Conservation (phyloP, 1,140 invertebrate genomes). For the Zaprionus kolodkinae region DNA sequence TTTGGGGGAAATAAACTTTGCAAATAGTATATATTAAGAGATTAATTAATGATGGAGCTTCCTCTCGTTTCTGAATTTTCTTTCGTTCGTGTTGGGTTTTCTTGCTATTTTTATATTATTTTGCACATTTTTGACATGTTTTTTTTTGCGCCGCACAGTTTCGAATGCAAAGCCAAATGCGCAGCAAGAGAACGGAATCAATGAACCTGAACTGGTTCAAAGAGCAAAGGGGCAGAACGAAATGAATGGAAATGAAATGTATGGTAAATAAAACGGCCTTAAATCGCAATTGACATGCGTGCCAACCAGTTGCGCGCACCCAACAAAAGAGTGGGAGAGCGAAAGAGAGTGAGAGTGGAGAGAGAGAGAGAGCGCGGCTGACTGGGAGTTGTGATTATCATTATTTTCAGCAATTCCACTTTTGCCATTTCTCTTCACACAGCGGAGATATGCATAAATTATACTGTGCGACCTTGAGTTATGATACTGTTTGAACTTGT, state of each 20-base stretch:
- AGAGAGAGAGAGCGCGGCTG: slow-evolving; percentile 1
- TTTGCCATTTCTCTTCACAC: slow-evolving; percentile 7
- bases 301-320: slow-evolving; percentile 23
- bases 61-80: not conserved
- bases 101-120: slow-evolving; percentile 20
- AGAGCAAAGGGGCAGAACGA: slow-evolving; percentile 5
- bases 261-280: slow-evolving; percentile 19
- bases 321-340: not conserved
- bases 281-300: slow-evolving; percentile 30
- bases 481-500: slow-evolving; percentile 43
- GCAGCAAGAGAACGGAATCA: slow-evolving; percentile 18
- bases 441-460: slow-evolving; percentile 42
- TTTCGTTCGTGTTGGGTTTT: not conserved
- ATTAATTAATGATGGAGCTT: not conserved
- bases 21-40: slow-evolving; percentile 16
- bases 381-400: slow-evolving; percentile 18
- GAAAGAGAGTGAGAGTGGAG: not conserved
- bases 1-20: slow-evolving; percentile 14
- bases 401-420: slow-evolving; percentile 15
- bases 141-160: slow-evolving; percentile 24
- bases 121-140: slow-evolving; percentile 17
- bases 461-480: slow-evolving; percentile 57
- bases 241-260: not conserved
- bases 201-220: slow-evolving; percentile 32
- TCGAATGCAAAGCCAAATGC: slow-evolving; percentile 20